Conservation (phyloP, 2,113 vertebrate species). For the Tachysurus fulvidraco region DNA sequence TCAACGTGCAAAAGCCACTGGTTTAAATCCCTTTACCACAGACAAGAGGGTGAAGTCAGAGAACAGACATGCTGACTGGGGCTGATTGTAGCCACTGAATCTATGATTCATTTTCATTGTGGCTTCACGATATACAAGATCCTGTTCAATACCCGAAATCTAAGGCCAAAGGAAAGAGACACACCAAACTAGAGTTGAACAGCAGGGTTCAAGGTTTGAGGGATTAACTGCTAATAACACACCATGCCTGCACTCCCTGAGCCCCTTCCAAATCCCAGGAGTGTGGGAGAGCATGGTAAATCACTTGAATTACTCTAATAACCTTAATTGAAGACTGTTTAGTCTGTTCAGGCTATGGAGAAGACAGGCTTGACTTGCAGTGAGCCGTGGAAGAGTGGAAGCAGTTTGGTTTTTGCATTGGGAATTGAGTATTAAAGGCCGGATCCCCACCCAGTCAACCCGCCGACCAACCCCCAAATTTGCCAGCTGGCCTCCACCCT, state of each 20-base stretch:
- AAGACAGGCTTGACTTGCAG: constrained; percentile 50
- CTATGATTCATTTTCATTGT: constrained; percentile 53
- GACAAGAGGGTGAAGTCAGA: constrained; percentile 44
- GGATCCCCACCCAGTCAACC: constrained; percentile 41
- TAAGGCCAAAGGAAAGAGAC: constrained; percentile 26
- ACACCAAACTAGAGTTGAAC: constrained; percentile 40
- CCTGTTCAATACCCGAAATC: constrained; percentile 35
- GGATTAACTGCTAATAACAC: constrained; percentile 63
- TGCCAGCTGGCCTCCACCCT: constrained; percentile 10
- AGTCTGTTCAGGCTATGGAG: constrained; percentile 54
- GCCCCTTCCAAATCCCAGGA: constrained; percentile 47
- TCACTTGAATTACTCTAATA: constrained; percentile 63
- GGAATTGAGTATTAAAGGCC: constrained; percentile 36
- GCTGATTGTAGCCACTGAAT: constrained; percentile 31
- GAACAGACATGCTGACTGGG: constrained; percentile 44
- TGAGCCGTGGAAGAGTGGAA: constrained; percentile 48
- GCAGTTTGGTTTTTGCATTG: constrained; percentile 43
- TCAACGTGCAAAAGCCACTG: constrained; percentile 26
- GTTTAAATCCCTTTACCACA: constrained; percentile 38
- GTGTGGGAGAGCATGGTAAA: constrained; percentile 55
- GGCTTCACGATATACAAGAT: constrained; percentile 23
- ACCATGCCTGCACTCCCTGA: constrained; percentile 35
- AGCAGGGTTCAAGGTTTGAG: constrained; percentile 50
- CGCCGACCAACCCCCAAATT: constrained; percentile 17
- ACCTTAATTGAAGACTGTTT: constrained; percentile 56